Evolutionary conservation across 2,113 vertebrate species (phyloP), one percentile per base, ranked within the genome.

Genomic region (Laticauda laticaudata): DNA sequence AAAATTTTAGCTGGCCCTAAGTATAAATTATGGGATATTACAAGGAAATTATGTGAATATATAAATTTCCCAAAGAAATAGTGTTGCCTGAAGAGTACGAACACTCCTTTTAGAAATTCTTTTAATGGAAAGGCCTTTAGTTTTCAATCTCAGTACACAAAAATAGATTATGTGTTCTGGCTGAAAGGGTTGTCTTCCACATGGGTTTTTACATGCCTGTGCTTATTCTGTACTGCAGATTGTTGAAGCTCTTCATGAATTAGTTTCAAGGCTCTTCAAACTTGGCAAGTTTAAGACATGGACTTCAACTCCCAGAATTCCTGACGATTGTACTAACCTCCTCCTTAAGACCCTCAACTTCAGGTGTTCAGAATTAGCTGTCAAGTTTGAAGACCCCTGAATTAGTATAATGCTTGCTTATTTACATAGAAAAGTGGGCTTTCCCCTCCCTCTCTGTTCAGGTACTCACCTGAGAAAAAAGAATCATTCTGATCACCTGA

Each of bases 21-120:
- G 94, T 92, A 0, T n/a, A 69, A 45, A 92, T 61, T 91, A 90
- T 92, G 43, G 89, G 92, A 12, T 91, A 21, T 87, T 21, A 89
- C 21, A 53, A 88, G 9, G 85, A 94, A 92, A 94, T 93, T 69
- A 81, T 75, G 88, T 15, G 5, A 15, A 4, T 94, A 4, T 53
- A 48, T 29, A 45, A 12, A 64, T 95, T 92, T 93, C 93, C 88
- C 96, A 96, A 91, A 95, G 95, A 93, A 94, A 93, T 95, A 93
- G 61, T 64, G 5, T 95, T 91, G 88, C 93, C 53, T 93, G 93
- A 53, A 0, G 5, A 88, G 48, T 81, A 86, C 51, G 55, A 34
- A 92, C 81, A 92, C 94, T 95, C 61, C 87, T 89, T 55, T 12
- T 53, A 85, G 56, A 54, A 81, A 45, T 39, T 87, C 51, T 53